phyloP scores from a whole-genome alignment of 2,888 invertebrate genomes.

The Caenorhabditis sp. region DNA sequence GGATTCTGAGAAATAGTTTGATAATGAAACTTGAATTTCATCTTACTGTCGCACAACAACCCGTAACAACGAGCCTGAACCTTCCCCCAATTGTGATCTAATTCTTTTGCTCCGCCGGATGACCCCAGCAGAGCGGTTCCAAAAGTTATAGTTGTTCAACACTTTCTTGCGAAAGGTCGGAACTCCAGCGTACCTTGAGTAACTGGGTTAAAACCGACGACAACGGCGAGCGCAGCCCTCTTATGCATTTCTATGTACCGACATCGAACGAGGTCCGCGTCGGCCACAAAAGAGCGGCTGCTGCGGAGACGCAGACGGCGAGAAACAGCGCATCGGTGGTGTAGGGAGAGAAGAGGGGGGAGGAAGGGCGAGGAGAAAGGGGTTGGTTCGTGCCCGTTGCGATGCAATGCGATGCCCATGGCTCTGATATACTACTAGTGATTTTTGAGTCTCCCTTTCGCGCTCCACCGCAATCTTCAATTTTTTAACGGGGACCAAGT shows the following conservation, averaged over 20 bases:
- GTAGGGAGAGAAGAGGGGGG: background rate
- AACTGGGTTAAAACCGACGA: slow-evolving; percentile 56
- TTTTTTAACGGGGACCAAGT: no score
- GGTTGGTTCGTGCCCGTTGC: background rate
- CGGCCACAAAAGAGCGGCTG: background rate
- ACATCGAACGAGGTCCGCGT: slow-evolving; percentile 21
- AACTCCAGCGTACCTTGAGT: slow-evolving; percentile 64
- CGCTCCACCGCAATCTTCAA: no score
- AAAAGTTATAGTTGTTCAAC: slow-evolving; percentile 56
- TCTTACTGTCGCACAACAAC: no score
- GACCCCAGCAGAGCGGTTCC: slow-evolving; percentile 43
- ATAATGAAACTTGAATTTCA: background rate
- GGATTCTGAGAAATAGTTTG: no score
- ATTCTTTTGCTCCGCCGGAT: slow-evolving; percentile 29
- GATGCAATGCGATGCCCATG: no score
- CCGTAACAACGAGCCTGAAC: no score
- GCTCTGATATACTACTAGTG: no score
- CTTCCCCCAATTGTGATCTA: no score
- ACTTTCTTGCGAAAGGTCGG: slow-evolving; percentile 55
- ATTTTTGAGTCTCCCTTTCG: no score
- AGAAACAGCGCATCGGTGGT: background rate
- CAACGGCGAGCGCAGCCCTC: background rate
- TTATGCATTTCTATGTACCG: slow-evolving; percentile 9
- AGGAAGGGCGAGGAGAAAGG: background rate
- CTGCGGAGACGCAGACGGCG: slow-evolving; percentile 20